These are phyloP conservation scores for Oriolus oriolus DNA, from an alignment of 2,113 vertebrate genomes.

Conservation along the genomic window DNA sequence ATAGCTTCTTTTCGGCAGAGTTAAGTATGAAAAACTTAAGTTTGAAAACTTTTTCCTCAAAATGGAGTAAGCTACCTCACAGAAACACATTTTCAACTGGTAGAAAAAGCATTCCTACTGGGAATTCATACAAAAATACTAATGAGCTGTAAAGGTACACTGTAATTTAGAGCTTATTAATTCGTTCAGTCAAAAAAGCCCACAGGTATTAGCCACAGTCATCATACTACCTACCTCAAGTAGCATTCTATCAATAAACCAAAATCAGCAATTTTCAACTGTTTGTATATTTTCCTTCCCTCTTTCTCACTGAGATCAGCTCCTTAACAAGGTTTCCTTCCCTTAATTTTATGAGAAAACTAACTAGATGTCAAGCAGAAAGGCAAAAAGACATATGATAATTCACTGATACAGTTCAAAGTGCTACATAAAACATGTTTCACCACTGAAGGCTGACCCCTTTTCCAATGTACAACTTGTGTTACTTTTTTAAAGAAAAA, in stretches of 20 bases:
- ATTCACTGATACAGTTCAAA: not conserved
- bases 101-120: not conserved
- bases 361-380: not conserved
- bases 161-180: constrained; percentile 3
- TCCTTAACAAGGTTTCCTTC: not conserved
- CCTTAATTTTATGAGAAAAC: not conserved
- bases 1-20: not conserved
- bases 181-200: constrained; percentile 9
- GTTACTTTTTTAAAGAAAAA: not conserved
- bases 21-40: not conserved
- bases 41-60: not conserved
- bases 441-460: not conserved
- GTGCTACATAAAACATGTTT: not conserved
- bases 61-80: not conserved
- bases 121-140: not conserved
- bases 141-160: not conserved
- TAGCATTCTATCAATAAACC: not conserved
- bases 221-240: not conserved
- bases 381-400: not conserved
- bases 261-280: not conserved
- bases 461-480: not conserved
- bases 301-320: not conserved
- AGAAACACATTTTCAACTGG: not conserved
- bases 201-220: not conserved
- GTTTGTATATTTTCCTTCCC: not conserved